Evolutionary conservation across 2,113 vertebrate species (phyloP).

Genomic region (Corynorhinus townsendii): DNA sequence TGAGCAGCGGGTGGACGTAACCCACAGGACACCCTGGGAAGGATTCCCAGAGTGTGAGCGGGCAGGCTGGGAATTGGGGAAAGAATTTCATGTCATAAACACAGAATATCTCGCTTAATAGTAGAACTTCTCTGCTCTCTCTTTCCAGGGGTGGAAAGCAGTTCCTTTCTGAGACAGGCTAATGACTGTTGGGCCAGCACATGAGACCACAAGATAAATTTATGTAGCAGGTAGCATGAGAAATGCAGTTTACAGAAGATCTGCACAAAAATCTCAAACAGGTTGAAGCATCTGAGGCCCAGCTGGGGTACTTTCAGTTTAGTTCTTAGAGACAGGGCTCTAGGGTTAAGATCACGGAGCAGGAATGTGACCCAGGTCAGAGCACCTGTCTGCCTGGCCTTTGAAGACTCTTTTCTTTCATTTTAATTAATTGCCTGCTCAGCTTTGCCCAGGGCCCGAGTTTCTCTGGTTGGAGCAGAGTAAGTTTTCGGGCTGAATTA

Average conservation of each 20-base stretch:
- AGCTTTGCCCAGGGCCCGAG: not conserved
- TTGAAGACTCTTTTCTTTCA: not conserved
- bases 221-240: not conserved
- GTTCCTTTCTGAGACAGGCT: constrained; percentile 40
- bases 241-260: constrained; percentile 37
- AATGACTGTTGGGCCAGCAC: not conserved
- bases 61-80: not conserved
- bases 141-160: not conserved
- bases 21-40: constrained; percentile 26
- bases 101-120: constrained; percentile 20
- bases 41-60: not conserved
- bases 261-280: not conserved
- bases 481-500: constrained; percentile 52
- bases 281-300: not conserved
- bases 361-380: not conserved
- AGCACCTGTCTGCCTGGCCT: not conserved
- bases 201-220: constrained; percentile 24
- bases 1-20: not conserved
- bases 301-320: not conserved
- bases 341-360: not conserved
- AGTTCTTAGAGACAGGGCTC: not conserved
- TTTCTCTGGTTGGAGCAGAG: constrained; percentile 36
- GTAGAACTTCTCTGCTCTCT: constrained; percentile 4
- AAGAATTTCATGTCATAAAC: constrained; percentile 39
- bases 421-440: constrained; percentile 4